A percentile compares a stretch with the other conserved stretches of the same genome.
These are phyloP conservation scores for Plecturocebus donacophilus DNA, from an alignment of 2,113 vertebrate species.

Conservation along the genomic window DNA sequence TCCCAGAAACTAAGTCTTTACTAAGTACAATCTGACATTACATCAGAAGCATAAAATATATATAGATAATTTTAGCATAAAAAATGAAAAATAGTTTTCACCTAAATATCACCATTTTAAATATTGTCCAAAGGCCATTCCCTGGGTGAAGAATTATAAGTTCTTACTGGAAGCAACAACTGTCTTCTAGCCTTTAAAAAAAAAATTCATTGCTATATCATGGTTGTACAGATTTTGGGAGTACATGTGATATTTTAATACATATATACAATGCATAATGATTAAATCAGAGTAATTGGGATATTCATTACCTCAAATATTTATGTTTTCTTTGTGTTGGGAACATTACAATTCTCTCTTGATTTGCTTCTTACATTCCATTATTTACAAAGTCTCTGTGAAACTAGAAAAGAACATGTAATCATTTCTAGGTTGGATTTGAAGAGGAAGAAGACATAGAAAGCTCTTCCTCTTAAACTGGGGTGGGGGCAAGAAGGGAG, in stretches of 20 bases:
- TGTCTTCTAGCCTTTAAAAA: background rate
- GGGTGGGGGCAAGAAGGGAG: background rate
- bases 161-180: background rate
- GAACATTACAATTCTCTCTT: background rate
- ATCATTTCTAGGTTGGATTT: background rate
- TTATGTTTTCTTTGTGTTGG: background rate
- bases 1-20: slow-evolving; percentile 32
- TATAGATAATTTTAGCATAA: background rate
- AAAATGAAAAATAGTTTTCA: slow-evolving; percentile 39
- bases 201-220: background rate
- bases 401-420: background rate
- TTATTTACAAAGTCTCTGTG: background rate
- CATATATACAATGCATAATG: background rate
- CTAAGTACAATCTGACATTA: slow-evolving; percentile 16
- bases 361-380: background rate
- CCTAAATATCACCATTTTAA: background rate
- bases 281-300: background rate
- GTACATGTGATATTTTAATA: background rate
- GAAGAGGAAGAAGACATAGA: background rate
- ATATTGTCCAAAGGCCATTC: slow-evolving; percentile 25
- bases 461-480: background rate
- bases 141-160: background rate
- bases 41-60: background rate
- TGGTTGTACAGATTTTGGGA: background rate
- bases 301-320: background rate